Percentiles rank a stretch among this genome's conserved stretches.
Conservation (phyloP, 2,888 invertebrate species). For the Hirtodrosophila trivittata region DNA sequence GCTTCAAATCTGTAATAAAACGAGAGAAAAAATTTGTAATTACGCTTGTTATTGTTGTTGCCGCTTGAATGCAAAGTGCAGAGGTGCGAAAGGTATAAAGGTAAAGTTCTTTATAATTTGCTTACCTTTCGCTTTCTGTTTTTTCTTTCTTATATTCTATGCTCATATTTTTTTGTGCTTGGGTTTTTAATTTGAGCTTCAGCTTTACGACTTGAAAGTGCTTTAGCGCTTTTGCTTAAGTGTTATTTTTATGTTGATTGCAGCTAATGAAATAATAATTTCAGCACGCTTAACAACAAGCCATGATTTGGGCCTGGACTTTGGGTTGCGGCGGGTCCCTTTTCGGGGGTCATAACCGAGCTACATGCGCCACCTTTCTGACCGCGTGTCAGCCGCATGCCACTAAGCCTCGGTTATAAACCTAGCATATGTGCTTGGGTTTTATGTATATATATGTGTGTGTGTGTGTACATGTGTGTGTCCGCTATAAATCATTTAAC, state of each 20-base stretch:
- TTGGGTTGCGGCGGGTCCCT: not conserved
- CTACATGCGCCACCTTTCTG: conserved; percentile 48
- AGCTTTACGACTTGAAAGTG: conserved; percentile 76
- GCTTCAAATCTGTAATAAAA: conserved; percentile 78
- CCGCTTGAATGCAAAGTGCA: conserved; percentile 57
- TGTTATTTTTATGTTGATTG: conserved; percentile 80
- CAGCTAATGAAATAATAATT: conserved; percentile 80
- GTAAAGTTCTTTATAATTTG: conserved; percentile 71
- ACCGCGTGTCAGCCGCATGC: conserved; percentile 55
- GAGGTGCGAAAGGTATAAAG: conserved; percentile 44
- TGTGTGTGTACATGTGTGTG: conserved; percentile 25
- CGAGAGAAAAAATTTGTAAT: conserved; percentile 78
- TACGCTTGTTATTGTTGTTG: conserved; percentile 61
- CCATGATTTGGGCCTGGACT: conserved; percentile 33
- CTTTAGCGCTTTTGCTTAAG: conserved; percentile 69
- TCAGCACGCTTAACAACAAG: conserved; percentile 62
- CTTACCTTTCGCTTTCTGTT: conserved; percentile 41
- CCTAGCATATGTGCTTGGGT: conserved; percentile 33
- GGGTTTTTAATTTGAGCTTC: conserved; percentile 47
- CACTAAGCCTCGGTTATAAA: conserved; percentile 54
- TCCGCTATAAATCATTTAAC: conserved; percentile 76
- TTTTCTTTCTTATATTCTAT: not conserved
- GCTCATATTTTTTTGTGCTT: conserved; percentile 9
- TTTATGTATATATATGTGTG: conserved; percentile 9
- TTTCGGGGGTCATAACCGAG: conserved; percentile 12